These are phyloP conservation scores for Polietes domitor DNA, from an alignment of 2,888 invertebrate species.

Conservation along the genomic window DNA sequence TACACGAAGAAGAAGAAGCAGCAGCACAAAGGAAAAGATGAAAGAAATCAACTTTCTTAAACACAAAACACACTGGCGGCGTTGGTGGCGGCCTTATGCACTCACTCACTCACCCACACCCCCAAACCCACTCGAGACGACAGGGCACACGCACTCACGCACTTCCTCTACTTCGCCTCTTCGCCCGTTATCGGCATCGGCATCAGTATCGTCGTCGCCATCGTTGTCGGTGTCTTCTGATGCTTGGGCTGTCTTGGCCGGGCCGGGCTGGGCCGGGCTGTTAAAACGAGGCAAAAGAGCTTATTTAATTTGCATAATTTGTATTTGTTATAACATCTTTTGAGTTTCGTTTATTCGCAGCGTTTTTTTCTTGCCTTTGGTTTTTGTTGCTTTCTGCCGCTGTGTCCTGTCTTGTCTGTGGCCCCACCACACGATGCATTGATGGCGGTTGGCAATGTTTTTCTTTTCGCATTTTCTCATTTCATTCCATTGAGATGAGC, in stretches of 20 bases:
- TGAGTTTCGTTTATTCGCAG: constrained; percentile 28
- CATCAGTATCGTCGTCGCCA: background rate
- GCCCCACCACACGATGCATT: background rate
- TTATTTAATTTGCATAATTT: constrained; percentile 67
- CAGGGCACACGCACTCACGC: constrained; percentile 28
- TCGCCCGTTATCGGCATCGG: constrained; percentile 2
- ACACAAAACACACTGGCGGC: constrained; percentile 44
- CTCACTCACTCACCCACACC: background rate
- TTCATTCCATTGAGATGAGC: background rate
- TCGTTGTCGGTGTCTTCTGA: background rate
- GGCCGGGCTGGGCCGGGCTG: constrained; percentile 36
- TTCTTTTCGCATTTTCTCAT: constrained; percentile 7
- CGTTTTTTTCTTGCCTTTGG: background rate
- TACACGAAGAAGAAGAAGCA: background rate
- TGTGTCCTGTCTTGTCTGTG: constrained; percentile 20
- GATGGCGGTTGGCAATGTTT: background rate
- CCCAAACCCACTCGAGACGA: constrained; percentile 18
- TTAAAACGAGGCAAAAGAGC: constrained; percentile 17
- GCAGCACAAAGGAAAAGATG: constrained; percentile 39
- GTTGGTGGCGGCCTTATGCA: background rate
- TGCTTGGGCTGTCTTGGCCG: background rate
- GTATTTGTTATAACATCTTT: constrained; percentile 50
- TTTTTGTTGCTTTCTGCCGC: background rate
- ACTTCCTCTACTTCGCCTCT: background rate
- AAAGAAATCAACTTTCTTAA: constrained; percentile 45